These are phyloP conservation scores for Campoplex capitator DNA, from an alignment of 2,888 invertebrate genomes.

Conservation along the genomic window DNA sequence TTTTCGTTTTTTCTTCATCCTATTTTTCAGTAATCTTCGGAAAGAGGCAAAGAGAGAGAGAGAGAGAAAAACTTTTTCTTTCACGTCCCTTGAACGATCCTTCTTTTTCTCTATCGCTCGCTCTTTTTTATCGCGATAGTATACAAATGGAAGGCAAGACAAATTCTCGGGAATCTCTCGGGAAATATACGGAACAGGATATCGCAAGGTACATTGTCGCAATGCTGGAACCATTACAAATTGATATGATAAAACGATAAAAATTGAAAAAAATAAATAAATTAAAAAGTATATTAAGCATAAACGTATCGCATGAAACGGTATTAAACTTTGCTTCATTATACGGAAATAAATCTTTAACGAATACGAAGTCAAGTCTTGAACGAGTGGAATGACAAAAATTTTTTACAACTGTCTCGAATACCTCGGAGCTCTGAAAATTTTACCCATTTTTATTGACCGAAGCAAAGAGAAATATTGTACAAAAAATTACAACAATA, in stretches of 20 bases:
- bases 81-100: not conserved
- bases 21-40: conserved; percentile 46
- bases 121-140: not conserved
- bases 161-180: conserved; percentile 36
- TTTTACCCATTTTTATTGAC: not conserved
- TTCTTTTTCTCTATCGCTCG: not conserved
- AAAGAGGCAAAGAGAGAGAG: not conserved
- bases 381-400: not conserved
- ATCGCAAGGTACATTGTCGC: not conserved
- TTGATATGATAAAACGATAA: not conserved
- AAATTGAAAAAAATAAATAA: too few relatives aligned
- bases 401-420: not conserved
- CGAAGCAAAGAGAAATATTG: not conserved
- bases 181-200: conserved; percentile 15
- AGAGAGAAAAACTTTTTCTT: not conserved
- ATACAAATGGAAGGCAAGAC: conserved; percentile 40
- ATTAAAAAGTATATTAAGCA: not conserved
- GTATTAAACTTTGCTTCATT: not conserved
- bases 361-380: too few relatives aligned
- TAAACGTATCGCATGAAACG: not conserved
- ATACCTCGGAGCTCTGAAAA: not conserved
- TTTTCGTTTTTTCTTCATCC: conserved; percentile 35
- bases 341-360: not conserved
- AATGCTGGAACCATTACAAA: not conserved
- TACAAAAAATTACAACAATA: not conserved